Percentiles rank a stretch among this genome's conserved stretches.
Evolutionary conservation across 2,888 invertebrate genomes (phyloP).

Genomic region (Agrilus cyanescens): DNA sequence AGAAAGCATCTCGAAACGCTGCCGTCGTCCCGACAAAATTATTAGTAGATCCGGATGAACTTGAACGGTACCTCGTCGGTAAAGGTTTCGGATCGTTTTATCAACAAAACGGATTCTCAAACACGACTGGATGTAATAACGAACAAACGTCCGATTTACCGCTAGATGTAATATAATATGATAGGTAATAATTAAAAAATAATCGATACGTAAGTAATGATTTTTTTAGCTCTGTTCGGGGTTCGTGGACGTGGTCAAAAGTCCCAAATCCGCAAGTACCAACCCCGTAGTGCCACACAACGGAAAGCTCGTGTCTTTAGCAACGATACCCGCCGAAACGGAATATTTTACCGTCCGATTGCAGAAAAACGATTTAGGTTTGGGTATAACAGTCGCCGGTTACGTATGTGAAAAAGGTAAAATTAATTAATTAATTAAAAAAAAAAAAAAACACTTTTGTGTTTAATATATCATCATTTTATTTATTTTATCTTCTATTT

Average conservation of each 20-base stretch:
- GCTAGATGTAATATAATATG: no score
- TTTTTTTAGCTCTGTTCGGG: no score
- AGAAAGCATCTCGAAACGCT: constrained; percentile 48
- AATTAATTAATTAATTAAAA: constrained; percentile 4
- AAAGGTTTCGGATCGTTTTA: constrained; percentile 38
- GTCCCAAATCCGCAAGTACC: no score
- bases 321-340: constrained; percentile 77
- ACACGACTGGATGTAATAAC: no score
- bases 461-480: neutral
- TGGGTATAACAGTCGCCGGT: constrained; percentile 93
- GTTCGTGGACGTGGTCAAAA: no score
- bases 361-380: constrained; percentile 81
- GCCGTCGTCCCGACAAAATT: constrained; percentile 77
- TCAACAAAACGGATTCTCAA: no score
- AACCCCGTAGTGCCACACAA: no score
- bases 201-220: no score
- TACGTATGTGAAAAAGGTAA: constrained; percentile 89
- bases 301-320: neutral
- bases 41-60: constrained; percentile 71
- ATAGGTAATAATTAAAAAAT: no score
- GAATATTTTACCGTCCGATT: constrained; percentile 84
- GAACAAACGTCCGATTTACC: no score
- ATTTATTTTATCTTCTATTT: constrained; percentile 24
- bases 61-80: constrained; percentile 60
- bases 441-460: neutral